Evolutionary conservation across 2,797 vertebrate genomes (phyloP), one percentile per base, ranked within the genome.

Genomic region (Thripadectes ignobilis): DNA sequence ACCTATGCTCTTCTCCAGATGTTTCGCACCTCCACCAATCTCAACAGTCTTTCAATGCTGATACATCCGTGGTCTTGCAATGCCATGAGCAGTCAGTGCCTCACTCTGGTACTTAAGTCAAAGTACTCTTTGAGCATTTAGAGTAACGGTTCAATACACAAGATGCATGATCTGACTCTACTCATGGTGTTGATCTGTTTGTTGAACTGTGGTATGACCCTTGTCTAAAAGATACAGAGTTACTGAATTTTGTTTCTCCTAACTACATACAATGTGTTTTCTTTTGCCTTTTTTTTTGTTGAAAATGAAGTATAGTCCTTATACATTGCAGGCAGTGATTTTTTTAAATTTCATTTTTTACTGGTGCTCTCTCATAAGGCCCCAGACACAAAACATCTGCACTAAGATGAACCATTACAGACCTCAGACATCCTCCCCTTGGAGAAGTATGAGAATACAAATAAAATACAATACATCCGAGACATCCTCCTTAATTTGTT

Each of bases 11-110:
- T 77, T 59, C 62, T 69, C 34, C 45, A 71, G 46, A 67, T 14
- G 7, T 7, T 46, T 27, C 34, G 11, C 41, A 74, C 2, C 14
- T 75, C 29, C 17, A 62, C 22, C 0, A 0, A 36, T 23, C 61
- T 78, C 20, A 36, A 51, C 3, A 81, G 27, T 29, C 30, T 91
- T 89, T 76, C 46, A 87, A 45, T 82, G 10, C 2, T 34, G 38
- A 36, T 15, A 32, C 1, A 63, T 30, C 22, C 21, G 15, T 0
- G 0, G 39, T 30, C 17, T 46, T 58, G 59, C 0, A 12, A 43
- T 61, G 21, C 34, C 29, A 45, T 14, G 30, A 67, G 39, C 18
- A 84, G 72, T 41, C 68, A 68, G 32, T 30, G 27, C 6, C 32
- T 77, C 34, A 32, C 17, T 82, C 15, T 6, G 7, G 11, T 38